phyloP scores from a whole-genome alignment of 2,113 vertebrate species.

The Xiphias gladius region DNA sequence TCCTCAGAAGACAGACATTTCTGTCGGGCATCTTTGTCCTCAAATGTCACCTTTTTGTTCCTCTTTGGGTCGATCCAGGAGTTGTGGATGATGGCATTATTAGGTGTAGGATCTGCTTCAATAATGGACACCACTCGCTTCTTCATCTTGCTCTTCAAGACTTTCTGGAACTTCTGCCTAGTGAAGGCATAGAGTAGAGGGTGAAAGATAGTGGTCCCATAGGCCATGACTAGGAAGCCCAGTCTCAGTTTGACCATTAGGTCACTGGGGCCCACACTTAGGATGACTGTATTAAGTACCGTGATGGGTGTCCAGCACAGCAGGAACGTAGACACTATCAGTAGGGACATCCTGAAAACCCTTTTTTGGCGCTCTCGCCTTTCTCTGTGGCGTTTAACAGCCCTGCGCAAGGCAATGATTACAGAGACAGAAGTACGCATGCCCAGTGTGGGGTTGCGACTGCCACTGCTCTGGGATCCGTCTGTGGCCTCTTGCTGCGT shows the following conservation, averaged over 20 bases:
- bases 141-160: slow-evolving; percentile 99
- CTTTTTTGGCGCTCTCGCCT: slow-evolving; percentile 95
- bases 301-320: slow-evolving; percentile 99
- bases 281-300: slow-evolving; percentile 96
- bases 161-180: slow-evolving; percentile 98
- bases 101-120: slow-evolving; percentile 95
- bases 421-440: slow-evolving; percentile 98
- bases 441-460: slow-evolving; percentile 91
- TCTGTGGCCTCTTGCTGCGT: slow-evolving; percentile 90
- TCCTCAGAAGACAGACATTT: slow-evolving; percentile 93
- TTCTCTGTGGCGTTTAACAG: slow-evolving; percentile 96
- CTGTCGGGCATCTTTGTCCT: slow-evolving; percentile 91
- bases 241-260: slow-evolving; percentile 94
- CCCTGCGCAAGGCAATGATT: slow-evolving; percentile 95
- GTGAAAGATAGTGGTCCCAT: slow-evolving; percentile 98
- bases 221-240: slow-evolving; percentile 99
- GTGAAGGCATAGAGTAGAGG: slow-evolving; percentile 98
- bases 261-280: slow-evolving; percentile 94
- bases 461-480: slow-evolving; percentile 84
- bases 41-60: slow-evolving; percentile 95
- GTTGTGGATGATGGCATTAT: slow-evolving; percentile 97
- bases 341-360: slow-evolving; percentile 97
- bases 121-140: slow-evolving; percentile 98
- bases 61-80: slow-evolving; percentile 99
- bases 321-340: slow-evolving; percentile 98